These are phyloP conservation scores for Caprella mutica DNA, from an alignment of 2,888 invertebrate genomes.

Conservation along the genomic window DNA sequence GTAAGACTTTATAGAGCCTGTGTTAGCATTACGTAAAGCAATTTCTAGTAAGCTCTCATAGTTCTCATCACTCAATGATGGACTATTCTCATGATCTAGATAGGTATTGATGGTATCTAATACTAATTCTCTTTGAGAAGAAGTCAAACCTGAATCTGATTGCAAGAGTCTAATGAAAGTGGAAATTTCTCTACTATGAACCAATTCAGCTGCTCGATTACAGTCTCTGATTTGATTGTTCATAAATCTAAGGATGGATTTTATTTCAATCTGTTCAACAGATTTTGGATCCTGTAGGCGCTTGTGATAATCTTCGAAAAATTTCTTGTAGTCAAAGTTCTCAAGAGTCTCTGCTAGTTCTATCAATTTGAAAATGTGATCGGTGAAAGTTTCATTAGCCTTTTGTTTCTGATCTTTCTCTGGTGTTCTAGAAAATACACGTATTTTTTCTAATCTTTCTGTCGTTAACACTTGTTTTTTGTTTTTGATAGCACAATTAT, in stretches of 20 bases:
- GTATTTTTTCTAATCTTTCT: not conserved
- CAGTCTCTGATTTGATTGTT: not conserved
- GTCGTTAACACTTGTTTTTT: not conserved
- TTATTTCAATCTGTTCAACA: not conserved
- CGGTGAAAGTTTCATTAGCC: not conserved
- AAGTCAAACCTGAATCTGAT: not conserved
- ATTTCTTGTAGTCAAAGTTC: not conserved
- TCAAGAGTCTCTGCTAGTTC: not conserved
- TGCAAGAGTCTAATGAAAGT: not conserved
- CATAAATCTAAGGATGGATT: not conserved
- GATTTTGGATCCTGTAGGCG: not conserved
- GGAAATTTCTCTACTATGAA: not conserved
- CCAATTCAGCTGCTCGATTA: not conserved
- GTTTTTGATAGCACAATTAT: not conserved
- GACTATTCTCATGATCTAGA: not conserved
- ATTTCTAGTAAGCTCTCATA: not conserved
- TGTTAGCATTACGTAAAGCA: not conserved
- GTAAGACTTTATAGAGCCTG: not conserved
- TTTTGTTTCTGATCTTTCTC: not conserved
- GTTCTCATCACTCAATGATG: not conserved
- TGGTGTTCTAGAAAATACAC: not conserved
- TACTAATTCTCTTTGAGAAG: not conserved
- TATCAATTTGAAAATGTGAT: not conserved
- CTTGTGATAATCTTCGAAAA: not conserved
- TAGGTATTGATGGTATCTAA: not conserved